A percentile compares a stretch with the other conserved stretches of the same genome.
phyloP scores from a whole-genome alignment of 2,113 vertebrate species.

The Brachyhypopomus gauderio region DNA sequence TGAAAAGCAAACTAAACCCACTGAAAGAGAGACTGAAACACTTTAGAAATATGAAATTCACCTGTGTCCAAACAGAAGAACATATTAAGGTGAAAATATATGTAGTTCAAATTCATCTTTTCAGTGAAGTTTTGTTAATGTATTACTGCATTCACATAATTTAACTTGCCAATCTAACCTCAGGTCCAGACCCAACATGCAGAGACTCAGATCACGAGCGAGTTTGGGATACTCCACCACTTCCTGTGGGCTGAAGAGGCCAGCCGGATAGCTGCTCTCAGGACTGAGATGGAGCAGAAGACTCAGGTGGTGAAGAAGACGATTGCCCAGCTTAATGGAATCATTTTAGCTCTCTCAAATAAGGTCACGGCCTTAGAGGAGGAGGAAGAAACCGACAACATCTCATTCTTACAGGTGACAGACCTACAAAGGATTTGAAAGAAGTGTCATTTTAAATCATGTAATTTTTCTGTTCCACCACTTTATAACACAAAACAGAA shows the following conservation, averaged over 20 bases:
- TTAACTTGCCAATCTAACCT: not conserved
- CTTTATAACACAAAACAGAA: no score
- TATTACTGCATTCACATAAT: not conserved
- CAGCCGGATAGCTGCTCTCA: constrained; percentile 21
- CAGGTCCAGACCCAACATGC: constrained; percentile 44
- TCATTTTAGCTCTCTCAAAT: constrained; percentile 38
- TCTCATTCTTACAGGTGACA: constrained; percentile 54
- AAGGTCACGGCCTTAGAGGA: constrained; percentile 15
- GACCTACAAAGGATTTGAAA: not conserved
- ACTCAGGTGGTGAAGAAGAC: constrained; percentile 20
- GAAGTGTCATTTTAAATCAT: not conserved
- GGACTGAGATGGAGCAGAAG: constrained; percentile 49
- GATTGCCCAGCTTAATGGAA: constrained; percentile 3
- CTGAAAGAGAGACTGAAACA: constrained; percentile 43
- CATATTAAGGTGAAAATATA: constrained; percentile 48
- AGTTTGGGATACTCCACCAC: constrained; percentile 49
- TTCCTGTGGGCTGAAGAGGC: constrained; percentile 46
- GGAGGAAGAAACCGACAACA: constrained; percentile 8
- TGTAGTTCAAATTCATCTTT: not conserved
- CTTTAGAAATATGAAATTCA: constrained; percentile 30
- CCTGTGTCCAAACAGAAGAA: constrained; percentile 26
- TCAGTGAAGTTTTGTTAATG: not conserved
- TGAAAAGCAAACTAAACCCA: constrained; percentile 25
- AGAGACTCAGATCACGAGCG: constrained; percentile 31
- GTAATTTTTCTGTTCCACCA: no score